Percentiles rank a stretch among this genome's conserved stretches.
phyloP scores from a whole-genome alignment of 2,113 vertebrate species.

The Aphyosemion australe region DNA sequence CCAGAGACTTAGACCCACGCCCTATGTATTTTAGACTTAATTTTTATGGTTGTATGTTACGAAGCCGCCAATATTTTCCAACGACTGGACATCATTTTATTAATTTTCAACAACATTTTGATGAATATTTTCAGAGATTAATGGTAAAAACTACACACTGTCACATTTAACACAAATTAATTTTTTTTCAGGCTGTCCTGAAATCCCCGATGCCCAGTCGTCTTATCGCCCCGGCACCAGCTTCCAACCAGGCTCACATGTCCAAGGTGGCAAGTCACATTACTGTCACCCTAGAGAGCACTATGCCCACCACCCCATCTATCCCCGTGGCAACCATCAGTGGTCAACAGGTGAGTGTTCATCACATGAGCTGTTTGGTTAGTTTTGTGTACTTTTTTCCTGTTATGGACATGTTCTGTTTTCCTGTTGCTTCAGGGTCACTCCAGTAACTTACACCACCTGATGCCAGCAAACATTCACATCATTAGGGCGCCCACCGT shows the following conservation, averaged over 20 bases:
- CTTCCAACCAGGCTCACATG: slow-evolving; percentile 84
- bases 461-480: slow-evolving; percentile 93
- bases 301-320: slow-evolving; percentile 87
- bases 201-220: slow-evolving; percentile 94
- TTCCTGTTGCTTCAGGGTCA: slow-evolving; percentile 83
- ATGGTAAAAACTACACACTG: no score
- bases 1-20: no score
- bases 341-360: slow-evolving; percentile 88
- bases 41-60: no score
- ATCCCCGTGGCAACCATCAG: slow-evolving; percentile 99
- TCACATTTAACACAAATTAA: no score
- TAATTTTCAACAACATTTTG: no score
- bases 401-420: not conserved
- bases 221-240: slow-evolving; percentile 96
- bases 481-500: slow-evolving; percentile 91
- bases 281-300: slow-evolving; percentile 93
- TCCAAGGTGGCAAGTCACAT: slow-evolving; percentile 93
- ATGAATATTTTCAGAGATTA: no score
- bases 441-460: slow-evolving; percentile 91
- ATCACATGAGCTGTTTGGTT: not conserved
- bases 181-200: slow-evolving; percentile 81
- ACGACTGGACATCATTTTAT: no score
- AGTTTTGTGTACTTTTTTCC: slow-evolving; percentile 8
- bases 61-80: no score
- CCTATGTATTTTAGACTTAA: no score